A percentile compares a stretch with the other conserved stretches of the same genome.
Evolutionary conservation across 2,888 invertebrate genomes (phyloP).

Genomic region (Hemaris fuciformis): DNA sequence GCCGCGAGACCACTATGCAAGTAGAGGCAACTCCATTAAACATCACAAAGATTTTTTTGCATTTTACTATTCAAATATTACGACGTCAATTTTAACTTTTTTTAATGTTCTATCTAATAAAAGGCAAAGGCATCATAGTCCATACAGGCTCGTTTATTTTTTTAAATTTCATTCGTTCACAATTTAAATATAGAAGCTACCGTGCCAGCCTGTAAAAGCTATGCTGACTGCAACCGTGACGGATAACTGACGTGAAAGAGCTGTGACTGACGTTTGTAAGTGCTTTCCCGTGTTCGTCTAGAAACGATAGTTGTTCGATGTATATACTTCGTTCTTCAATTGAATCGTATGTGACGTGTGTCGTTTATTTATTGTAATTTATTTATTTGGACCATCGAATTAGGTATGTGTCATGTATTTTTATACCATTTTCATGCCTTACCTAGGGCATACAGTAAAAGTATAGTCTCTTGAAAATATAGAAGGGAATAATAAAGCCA

Average conservation of each 20-base stretch:
- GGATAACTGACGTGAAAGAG: not conserved
- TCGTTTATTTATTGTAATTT: not conserved
- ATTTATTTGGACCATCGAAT: too few relatives aligned
- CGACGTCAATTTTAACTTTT: too few relatives aligned
- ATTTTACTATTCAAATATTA: too few relatives aligned
- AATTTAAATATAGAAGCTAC: not conserved
- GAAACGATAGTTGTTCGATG: not conserved
- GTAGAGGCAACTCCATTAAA: too few relatives aligned
- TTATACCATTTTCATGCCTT: too few relatives aligned
- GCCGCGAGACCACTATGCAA: too few relatives aligned
- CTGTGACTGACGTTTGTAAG: not conserved
- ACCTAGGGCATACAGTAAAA: too few relatives aligned
- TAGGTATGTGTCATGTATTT: too few relatives aligned
- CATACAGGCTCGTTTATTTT: not conserved
- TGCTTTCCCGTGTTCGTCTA: not conserved
- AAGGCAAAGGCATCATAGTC: not conserved
- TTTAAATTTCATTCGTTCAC: too few relatives aligned
- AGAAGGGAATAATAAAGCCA: too few relatives aligned
- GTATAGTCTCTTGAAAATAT: too few relatives aligned
- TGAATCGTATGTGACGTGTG: not conserved
- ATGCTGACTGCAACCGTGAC: not conserved
- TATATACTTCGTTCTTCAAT: not conserved
- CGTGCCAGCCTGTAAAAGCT: not conserved
- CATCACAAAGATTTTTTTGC: too few relatives aligned
- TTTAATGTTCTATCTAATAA: not conserved